A percentile compares a stretch with the other conserved stretches of the same genome.
These are phyloP conservation scores for Trichonephila clavipes DNA, from an alignment of 1,140 invertebrate species.

Conservation along the genomic window DNA sequence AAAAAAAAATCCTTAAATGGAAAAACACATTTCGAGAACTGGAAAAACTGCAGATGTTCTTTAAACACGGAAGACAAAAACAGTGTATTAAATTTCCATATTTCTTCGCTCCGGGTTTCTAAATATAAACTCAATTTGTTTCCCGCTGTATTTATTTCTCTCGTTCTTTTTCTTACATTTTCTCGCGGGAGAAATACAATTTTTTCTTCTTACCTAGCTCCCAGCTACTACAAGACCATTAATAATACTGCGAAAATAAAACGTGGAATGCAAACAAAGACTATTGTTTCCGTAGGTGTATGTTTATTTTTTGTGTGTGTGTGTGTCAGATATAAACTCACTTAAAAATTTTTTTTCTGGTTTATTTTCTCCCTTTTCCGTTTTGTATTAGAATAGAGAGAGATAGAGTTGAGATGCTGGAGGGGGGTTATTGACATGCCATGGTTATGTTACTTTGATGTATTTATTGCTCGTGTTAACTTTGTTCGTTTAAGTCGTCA, in stretches of 20 bases:
- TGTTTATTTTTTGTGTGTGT: constrained; percentile 18
- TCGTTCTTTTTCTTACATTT: constrained; percentile 26
- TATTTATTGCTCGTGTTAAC: background rate
- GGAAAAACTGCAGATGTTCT: background rate
- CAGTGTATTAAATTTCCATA: constrained; percentile 66
- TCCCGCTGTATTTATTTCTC: constrained; percentile 42
- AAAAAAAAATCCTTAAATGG: background rate
- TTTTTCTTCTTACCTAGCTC: background rate
- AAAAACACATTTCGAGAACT: background rate
- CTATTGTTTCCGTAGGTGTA: constrained; percentile 46
- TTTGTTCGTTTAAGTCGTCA: constrained; percentile 8
- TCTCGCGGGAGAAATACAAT: constrained; percentile 14
- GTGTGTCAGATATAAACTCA: constrained; percentile 61
- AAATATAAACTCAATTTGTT: constrained; percentile 64
- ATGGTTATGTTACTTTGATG: constrained; percentile 5
- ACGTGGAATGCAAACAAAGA: constrained; percentile 61
- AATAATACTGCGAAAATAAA: constrained; percentile 64
- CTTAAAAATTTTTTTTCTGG: background rate
- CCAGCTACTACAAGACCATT: constrained; percentile 39
- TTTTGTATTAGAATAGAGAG: background rate
- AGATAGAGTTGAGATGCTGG: background rate
- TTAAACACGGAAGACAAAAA: constrained; percentile 48
- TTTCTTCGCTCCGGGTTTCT: constrained; percentile 57
- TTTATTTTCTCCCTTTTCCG: background rate
- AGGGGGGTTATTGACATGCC: constrained; percentile 29